Conservation (phyloP, 2,113 vertebrate species). For the Tamias sibiricus region DNA sequence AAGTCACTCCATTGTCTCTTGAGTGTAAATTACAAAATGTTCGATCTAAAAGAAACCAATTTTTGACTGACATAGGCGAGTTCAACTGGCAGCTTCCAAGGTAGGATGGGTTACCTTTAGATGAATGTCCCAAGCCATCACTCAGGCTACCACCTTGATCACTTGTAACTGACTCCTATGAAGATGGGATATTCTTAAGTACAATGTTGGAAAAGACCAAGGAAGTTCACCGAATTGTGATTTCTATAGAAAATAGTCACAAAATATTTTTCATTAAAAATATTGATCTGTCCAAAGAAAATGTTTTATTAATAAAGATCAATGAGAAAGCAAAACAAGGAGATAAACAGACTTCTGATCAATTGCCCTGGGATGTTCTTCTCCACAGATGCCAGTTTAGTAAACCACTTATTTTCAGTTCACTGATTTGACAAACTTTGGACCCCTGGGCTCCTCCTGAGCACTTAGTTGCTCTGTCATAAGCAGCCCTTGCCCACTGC, state of each 20-base stretch:
- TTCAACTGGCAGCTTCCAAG: background rate
- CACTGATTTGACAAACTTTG: background rate
- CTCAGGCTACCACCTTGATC: background rate
- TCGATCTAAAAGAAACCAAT: background rate
- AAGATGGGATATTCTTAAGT: background rate
- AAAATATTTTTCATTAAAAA: background rate
- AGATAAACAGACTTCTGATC: background rate
- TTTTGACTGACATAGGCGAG: background rate
- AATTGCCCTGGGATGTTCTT: background rate
- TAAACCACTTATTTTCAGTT: background rate
- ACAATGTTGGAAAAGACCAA: background rate
- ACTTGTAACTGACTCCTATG: background rate
- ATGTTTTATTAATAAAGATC: background rate
- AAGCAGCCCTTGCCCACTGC: background rate
- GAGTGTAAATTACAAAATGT: conserved; percentile 1
- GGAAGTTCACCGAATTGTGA: background rate
- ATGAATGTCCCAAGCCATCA: background rate
- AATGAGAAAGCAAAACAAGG: background rate
- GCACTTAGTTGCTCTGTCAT: background rate
- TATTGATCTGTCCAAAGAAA: background rate
- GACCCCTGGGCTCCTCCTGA: background rate
- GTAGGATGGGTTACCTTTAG: background rate
- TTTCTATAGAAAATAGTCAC: background rate
- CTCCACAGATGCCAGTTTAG: background rate
- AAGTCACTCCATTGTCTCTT: conserved; percentile 28